Conservation (phyloP, 2,113 vertebrate genomes). For the Callipepla squamata region DNA sequence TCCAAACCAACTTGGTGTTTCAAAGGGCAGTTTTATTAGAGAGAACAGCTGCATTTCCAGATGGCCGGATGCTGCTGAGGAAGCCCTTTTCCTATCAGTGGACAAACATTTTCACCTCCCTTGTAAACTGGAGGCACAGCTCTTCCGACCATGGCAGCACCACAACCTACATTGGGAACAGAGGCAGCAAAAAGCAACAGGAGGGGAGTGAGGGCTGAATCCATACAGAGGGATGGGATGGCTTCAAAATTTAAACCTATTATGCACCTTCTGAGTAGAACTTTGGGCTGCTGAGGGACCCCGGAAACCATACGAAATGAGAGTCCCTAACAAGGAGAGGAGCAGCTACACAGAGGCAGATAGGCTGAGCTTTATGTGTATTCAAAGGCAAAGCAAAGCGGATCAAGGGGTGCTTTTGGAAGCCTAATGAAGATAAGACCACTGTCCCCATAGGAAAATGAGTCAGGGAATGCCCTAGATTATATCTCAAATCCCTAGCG, state of each 20-base stretch:
- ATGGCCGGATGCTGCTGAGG: background rate
- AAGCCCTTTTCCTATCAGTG: background rate
- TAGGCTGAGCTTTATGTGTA: background rate
- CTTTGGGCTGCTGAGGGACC: background rate
- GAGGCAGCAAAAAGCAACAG: background rate
- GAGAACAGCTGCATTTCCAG: background rate
- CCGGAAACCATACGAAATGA: background rate
- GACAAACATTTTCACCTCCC: constrained; percentile 76
- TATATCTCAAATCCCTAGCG: background rate
- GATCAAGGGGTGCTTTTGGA: background rate
- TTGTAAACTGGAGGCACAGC: constrained; percentile 79
- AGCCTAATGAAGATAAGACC: background rate
- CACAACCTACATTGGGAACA: constrained; percentile 68
- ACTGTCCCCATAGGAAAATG: fast-evolving
- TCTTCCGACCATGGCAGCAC: constrained; percentile 86
- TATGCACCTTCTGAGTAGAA: fast-evolving
- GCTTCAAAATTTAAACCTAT: background rate
- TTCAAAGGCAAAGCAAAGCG: background rate
- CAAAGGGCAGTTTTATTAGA: background rate
- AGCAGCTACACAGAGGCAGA: background rate
- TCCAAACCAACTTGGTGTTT: fast-evolving
- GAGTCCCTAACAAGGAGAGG: too few species aligned
- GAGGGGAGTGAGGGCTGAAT: background rate
- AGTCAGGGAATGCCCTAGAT: background rate
- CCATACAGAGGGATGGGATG: too few species aligned